A percentile compares a stretch with the other conserved stretches of the same genome.
phyloP scores from a whole-genome alignment of 2,113 vertebrate genomes.

The Crocuta crocuta region DNA sequence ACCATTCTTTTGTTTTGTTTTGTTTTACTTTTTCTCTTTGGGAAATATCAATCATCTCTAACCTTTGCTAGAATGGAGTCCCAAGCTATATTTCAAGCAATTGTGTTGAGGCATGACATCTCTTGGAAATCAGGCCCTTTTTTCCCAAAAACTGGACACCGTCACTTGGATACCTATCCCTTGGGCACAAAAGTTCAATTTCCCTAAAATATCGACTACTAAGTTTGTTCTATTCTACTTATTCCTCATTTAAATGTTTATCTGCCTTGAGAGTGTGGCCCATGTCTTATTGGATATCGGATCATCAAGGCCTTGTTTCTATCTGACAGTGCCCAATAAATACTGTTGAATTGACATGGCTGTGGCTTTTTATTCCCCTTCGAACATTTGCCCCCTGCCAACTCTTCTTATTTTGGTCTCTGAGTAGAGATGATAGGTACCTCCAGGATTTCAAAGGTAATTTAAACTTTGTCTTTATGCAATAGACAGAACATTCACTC shows the following conservation, averaged over 20 bases:
- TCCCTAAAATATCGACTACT: background rate
- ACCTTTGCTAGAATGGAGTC: background rate
- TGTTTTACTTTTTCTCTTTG: background rate
- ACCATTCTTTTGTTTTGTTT: background rate
- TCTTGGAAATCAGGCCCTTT: background rate
- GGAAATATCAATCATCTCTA: background rate
- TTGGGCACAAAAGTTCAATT: background rate
- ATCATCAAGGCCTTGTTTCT: background rate
- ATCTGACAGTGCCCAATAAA: background rate
- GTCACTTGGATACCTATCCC: background rate
- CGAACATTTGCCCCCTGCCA: background rate
- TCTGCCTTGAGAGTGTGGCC: background rate
- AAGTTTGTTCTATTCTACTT: background rate
- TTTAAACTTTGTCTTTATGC: slow-evolving; percentile 14
- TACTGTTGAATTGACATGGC: background rate
- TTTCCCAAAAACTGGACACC: background rate
- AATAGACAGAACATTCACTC: background rate
- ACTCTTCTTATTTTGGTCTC: background rate
- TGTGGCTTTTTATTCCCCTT: background rate
- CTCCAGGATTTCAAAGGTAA: background rate
- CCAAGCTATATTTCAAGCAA: background rate
- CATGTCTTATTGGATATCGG: background rate
- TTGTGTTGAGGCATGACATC: background rate
- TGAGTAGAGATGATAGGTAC: background rate
- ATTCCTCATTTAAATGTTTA: background rate